Percentiles rank a stretch among this genome's conserved stretches.
These are phyloP conservation scores for Carassius auratus DNA, from an alignment of 2,113 vertebrate species.

Conservation along the genomic window DNA sequence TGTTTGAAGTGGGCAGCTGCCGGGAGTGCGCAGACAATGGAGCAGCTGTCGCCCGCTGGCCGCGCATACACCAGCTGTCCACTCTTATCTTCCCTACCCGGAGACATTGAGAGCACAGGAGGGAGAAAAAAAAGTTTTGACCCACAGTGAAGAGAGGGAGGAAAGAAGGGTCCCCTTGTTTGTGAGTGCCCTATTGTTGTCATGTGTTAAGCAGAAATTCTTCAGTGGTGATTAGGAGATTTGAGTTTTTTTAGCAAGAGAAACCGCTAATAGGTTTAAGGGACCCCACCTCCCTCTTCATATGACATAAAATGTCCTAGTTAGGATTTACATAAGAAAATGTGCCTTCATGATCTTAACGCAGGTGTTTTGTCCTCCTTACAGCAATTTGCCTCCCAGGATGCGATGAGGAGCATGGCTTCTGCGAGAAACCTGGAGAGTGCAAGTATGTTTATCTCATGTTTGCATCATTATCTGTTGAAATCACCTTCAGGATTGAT, in stretches of 20 bases:
- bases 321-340: constrained; percentile 56
- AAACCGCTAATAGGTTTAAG: constrained; percentile 65
- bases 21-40: constrained; percentile 95
- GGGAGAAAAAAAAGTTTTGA: constrained; percentile 85
- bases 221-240: constrained; percentile 70
- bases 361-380: constrained; percentile 53
- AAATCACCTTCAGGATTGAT: neutral
- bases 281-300: constrained; percentile 51
- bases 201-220: constrained; percentile 84
- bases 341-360: constrained; percentile 42
- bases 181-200: constrained; percentile 68
- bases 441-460: constrained; percentile 87
- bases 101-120: constrained; percentile 90
- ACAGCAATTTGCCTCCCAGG: constrained; percentile 94
- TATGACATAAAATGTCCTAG: constrained; percentile 65
- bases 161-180: constrained; percentile 79
- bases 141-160: constrained; percentile 87
- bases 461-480: neutral
- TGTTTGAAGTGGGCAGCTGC: constrained; percentile 90
- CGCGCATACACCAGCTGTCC: constrained; percentile 99
- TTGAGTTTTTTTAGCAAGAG: constrained; percentile 69
- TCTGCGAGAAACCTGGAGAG: constrained; percentile 94
- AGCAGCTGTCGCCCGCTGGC: constrained; percentile 99
- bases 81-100: constrained; percentile 97
- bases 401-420: constrained; percentile 93